Evolutionary conservation across 2,888 invertebrate genomes (phyloP).

Genomic region (Hirtodrosophila trivittata): DNA sequence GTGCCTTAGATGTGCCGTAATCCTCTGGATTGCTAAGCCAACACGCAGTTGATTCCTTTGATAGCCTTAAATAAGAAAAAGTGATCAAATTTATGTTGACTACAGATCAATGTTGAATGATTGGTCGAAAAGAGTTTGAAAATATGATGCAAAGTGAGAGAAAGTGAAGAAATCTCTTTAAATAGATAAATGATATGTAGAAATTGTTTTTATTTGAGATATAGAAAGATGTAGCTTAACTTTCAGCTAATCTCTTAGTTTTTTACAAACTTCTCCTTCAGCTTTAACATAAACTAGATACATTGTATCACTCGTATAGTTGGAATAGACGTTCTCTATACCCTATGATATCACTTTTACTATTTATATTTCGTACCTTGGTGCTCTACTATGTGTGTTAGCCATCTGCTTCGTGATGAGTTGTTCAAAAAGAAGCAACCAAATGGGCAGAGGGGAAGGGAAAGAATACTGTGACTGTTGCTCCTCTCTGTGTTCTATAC

Average conservation of each 20-base stretch:
- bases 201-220: too few relatives aligned
- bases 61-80: not conserved
- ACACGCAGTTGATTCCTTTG: constrained; percentile 21
- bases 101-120: too few relatives aligned
- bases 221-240: too few relatives aligned
- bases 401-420: constrained; percentile 40
- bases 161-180: too few relatives aligned
- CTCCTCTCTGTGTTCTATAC: constrained; percentile 15
- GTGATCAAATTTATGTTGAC: not conserved
- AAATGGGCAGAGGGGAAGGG: not conserved
- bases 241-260: too few relatives aligned
- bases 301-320: too few relatives aligned
- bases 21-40: constrained; percentile 15
- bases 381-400: not conserved
- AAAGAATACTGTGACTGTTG: constrained; percentile 21
- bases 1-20: constrained; percentile 44
- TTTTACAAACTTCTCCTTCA: not conserved
- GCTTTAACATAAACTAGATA: not conserved
- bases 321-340: too few relatives aligned
- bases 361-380: constrained; percentile 1
- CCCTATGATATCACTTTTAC: too few relatives aligned
- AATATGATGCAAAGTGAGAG: too few relatives aligned
- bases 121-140: too few relatives aligned
- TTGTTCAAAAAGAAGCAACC: constrained; percentile 19
- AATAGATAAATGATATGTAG: too few relatives aligned